Base-by-base conservation (phyloP, 2,113 vertebrate genomes). In the Formicarius rufipectus region DNA sequence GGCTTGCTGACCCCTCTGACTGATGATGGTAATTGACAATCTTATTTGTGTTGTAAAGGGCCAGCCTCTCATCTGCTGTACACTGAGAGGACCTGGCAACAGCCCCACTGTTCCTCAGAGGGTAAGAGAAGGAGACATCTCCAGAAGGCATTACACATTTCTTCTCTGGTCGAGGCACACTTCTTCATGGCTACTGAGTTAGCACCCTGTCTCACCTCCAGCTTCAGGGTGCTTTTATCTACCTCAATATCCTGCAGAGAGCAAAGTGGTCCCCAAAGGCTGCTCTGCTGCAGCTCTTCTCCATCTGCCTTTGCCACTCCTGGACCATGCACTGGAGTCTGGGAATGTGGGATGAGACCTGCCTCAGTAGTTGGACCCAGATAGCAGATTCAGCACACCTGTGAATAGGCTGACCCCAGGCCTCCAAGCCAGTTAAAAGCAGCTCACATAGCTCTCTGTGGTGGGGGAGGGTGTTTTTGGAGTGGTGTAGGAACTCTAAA, bases 251-350 rank as follows among this genome's bases (percentile, higher is more conserved):
- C 93, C 33, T 93, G 78, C 66, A 98, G 95, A 30, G 88, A 67
- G 49, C 96, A 87, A 98, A 98, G 91, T 97, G 92, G 40, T 98
- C 97, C 75, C 97, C 97, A 92, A 97, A 98, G 50, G 85, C 68
- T 62, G 97, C 95, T 67, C 94, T 97, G 44, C 89, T 97, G 86
- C 94, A 96, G 90, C 97, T 96, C 87, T 96, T 98, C 71, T 98
- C 97, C 33, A 97, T 69, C 21, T 45, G 95, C 25, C 97, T 98
- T 83, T 96, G 88, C 97, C 97, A 98, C 80, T 98, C 96, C 18
- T 97, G 94, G 88, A 98, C 82, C 67, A 98, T 35, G 17, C 76
- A 73, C 44, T 88, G 96, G 40, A 97, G 67, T 62, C 35, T 63
- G 28, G 95, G 33, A 21, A 50, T n/a, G 37, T 73, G 24, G 30